Conservation (phyloP, 2,888 invertebrate species). For the Arrhopalites spinosus region DNA sequence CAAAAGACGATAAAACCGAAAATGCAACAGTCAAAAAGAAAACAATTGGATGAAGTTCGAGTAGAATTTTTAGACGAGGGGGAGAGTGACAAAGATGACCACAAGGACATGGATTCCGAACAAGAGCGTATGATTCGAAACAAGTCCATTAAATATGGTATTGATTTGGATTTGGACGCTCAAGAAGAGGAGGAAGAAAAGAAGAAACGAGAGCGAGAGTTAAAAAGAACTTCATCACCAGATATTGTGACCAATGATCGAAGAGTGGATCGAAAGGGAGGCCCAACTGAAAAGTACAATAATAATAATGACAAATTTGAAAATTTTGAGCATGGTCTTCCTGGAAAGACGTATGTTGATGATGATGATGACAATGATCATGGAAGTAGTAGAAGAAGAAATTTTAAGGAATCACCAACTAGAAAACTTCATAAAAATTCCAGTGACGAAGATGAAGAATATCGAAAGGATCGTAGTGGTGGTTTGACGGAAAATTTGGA, state of each 20-base stretch:
- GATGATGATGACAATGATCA: neutral
- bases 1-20: neutral
- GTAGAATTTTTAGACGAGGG: conserved; percentile 29
- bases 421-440: no score
- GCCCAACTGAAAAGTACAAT: neutral
- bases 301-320: neutral
- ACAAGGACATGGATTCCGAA: neutral
- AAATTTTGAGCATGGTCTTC: neutral
- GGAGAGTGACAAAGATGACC: conserved; percentile 26
- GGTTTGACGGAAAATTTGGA: neutral
- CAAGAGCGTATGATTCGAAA: neutral
- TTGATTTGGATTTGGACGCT: conserved; percentile 5
- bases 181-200: neutral
- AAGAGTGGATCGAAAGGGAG: neutral
- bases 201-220: neutral
- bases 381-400: no score
- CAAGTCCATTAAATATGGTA: neutral
- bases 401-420: neutral
- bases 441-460: neutral
- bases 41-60: conserved; percentile 33
- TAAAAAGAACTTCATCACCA: neutral
- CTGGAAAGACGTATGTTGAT: neutral
- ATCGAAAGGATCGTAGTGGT: neutral
- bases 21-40: conserved; percentile 19
- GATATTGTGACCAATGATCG: neutral